Evolutionary conservation across 2,888 invertebrate genomes (phyloP), one percentile per base, ranked within the genome.

Genomic region (Chesias legatella): DNA sequence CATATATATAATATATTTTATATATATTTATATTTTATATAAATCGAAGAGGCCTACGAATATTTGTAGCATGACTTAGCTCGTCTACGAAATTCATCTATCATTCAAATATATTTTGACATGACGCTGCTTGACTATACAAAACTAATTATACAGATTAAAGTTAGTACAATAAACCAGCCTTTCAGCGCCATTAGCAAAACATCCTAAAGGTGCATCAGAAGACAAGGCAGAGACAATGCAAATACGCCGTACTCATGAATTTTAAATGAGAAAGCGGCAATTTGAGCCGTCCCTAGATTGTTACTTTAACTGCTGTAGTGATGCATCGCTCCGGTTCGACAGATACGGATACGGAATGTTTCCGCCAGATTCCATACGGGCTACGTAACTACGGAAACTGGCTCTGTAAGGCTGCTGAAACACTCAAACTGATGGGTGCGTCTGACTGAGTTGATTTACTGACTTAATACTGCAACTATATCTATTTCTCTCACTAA

Each of bases 201-300:
- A 20, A 29, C 40, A 33, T 10, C n/a, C 28, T 5, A 24, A 29
- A 43, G 37, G 30, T 43, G 43, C 43, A 43, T 30, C 39, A 7
- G 20, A 31, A 33, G 33, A 24, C 33, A 10, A 26, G 33, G 7
- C 27, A 13, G 17, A 33, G 43, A 43, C 43, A 37, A 43, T 38
- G 37, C 43, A 38, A 43, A 43, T 43, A 34, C 26, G 38, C 29
- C 33, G n/a, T n/a, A 10, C 33, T 43, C 43, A 43, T 43, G 43
- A 43, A 38, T 43, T 43, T 38, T 34, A 33, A 43, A 43, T 34
- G 43, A 39, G 39, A 33, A 22, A 33, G 25, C 23, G 34, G 30
- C 40, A 34, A 34, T 41, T 34, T 27, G 43, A 8, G 33, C 26
- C 7, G 1, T 20, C 13, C 20, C 37, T 17, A 33, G 30, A 29